Conservation (phyloP, 1,140 invertebrate species). For the Steinernema feltiae region DNA sequence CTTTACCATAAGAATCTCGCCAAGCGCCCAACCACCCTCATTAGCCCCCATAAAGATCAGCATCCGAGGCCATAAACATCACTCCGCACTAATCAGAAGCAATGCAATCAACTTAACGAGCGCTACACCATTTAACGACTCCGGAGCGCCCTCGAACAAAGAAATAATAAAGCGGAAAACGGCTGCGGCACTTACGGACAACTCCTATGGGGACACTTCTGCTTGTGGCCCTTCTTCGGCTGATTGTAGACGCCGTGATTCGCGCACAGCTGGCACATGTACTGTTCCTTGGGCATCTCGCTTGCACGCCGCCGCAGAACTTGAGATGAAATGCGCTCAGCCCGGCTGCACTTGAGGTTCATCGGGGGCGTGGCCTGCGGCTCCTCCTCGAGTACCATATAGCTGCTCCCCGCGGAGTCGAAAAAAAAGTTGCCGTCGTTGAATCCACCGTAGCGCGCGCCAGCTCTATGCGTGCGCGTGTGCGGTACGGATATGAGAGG, state of each 20-base stretch:
- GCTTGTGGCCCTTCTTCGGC: conserved; percentile 54
- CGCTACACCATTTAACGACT: neutral
- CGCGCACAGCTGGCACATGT: conserved; percentile 54
- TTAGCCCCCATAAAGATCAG: too few species aligned
- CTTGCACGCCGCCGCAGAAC: neutral
- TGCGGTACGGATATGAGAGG: too few species aligned
- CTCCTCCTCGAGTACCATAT: neutral
- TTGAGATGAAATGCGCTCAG: conserved; percentile 4
- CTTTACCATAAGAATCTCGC: neutral
- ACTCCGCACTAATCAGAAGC: neutral
- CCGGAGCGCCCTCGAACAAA: neutral
- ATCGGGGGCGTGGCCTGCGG: too few species aligned
- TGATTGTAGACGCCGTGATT: conserved; percentile 54
- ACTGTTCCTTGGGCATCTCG: conserved; percentile 52
- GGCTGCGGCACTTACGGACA: conserved; percentile 47
- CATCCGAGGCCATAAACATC: too few species aligned
- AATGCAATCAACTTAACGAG: conserved; percentile 11
- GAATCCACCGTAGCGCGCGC: neutral
- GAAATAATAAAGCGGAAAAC: conserved; percentile 16
- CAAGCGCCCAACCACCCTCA: neutral
- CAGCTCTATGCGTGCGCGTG: too few species aligned
- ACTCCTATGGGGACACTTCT: conserved; percentile 47
- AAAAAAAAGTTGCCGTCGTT: neutral
- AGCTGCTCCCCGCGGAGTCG: neutral
- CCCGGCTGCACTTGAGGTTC: too few species aligned